Evolutionary conservation across 1,140 invertebrate genomes (phyloP).

Genomic region (Drosophila arizonae): DNA sequence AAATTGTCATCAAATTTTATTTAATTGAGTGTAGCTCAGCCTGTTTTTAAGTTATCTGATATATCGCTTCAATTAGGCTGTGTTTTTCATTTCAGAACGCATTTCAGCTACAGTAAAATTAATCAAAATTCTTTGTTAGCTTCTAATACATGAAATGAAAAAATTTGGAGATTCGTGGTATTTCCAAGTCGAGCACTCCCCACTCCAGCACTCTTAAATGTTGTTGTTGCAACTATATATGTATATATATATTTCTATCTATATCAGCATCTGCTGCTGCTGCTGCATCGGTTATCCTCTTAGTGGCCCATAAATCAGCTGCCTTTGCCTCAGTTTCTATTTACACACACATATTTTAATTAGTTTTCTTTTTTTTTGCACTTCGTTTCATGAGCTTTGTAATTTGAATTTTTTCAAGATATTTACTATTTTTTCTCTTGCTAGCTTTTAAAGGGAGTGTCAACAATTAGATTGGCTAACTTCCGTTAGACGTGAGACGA

Average conservation of each 20-base stretch:
- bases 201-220: too few relatives aligned
- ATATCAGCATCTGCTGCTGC: conserved; percentile 12
- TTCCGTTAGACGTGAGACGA: conserved; percentile 6
- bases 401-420: conserved; percentile 15
- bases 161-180: too few relatives aligned
- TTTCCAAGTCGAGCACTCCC: too few relatives aligned
- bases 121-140: too few relatives aligned
- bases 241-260: conserved; percentile 7
- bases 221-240: too few relatives aligned
- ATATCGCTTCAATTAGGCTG: too few relatives aligned
- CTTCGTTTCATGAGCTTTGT: conserved; percentile 14
- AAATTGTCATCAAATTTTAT: too few relatives aligned
- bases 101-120: too few relatives aligned
- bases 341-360: conserved; percentile 69
- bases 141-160: too few relatives aligned
- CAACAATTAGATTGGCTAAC: conserved; percentile 18
- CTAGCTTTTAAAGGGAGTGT: neutral
- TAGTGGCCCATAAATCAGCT: conserved; percentile 68
- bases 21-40: too few relatives aligned
- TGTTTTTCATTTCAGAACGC: too few relatives aligned
- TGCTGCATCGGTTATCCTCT: conserved; percentile 14
- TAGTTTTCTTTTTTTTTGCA: conserved; percentile 37
- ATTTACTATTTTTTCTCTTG: neutral
- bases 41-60: too few relatives aligned
- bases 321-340: conserved; percentile 42